Percentiles rank a stretch among this genome's conserved stretches.
These are phyloP conservation scores for Andrena marginata DNA, from an alignment of 2,888 invertebrate species.

Conservation along the genomic window DNA sequence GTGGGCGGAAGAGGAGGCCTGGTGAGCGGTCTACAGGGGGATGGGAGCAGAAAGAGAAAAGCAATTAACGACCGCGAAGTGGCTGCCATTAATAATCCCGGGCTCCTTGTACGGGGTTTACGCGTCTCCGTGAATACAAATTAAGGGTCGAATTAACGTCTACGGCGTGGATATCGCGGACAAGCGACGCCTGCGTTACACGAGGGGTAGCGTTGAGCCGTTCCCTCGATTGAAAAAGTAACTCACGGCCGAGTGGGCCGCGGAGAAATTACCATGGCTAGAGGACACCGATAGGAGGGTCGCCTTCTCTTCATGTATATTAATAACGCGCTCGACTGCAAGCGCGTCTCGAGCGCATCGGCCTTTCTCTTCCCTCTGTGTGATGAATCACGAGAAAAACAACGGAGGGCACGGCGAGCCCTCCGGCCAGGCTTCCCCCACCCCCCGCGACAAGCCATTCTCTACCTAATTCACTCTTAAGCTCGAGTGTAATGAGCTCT, in stretches of 20 bases:
- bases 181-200: background rate
- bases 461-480: slow-evolving; percentile 68
- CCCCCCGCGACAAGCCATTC: slow-evolving; percentile 33
- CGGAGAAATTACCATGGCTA: slow-evolving; percentile 36
- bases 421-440: background rate
- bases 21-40: background rate
- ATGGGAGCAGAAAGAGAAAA: slow-evolving; percentile 6
- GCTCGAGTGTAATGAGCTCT: slow-evolving; percentile 68
- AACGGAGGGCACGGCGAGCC: slow-evolving; percentile 34
- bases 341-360: slow-evolving; percentile 15
- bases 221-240: slow-evolving; percentile 20
- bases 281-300: background rate
- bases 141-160: slow-evolving; percentile 4
- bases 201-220: background rate
- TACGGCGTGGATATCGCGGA: background rate
- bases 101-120: background rate
- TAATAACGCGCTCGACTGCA: slow-evolving; percentile 32
- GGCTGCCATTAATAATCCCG: slow-evolving; percentile 19
- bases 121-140: background rate
- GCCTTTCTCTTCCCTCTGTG: slow-evolving; percentile 3
- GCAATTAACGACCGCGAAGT: slow-evolving; percentile 28
- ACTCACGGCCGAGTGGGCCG: background rate
- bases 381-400: slow-evolving; percentile 69
- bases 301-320: slow-evolving; percentile 36
- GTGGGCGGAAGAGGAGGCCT: background rate